These are phyloP conservation scores for chimpanzee (Pan troglodytes) DNA, from an alignment of 2,113 vertebrate genomes.

Conservation along the genomic window NHGRI_mPanTro3-v2.1_pri NC_072416.2:87873001-87873500, in stretches of 20 bases:
- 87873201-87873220: background rate
- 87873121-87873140: no score
- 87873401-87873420: background rate
- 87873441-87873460: background rate
- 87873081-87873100: no score
- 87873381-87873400: background rate
- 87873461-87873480: no score
- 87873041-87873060: no score
- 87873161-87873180: no score
- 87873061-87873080: no score
- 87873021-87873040: no score
- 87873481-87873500: background rate
- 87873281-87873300: background rate
- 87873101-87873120: no score
- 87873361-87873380: background rate
- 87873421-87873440: background rate
- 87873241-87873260: background rate
- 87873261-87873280: background rate
- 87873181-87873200: no score
- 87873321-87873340: background rate
- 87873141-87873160: no score
- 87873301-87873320: background rate
- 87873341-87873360: background rate
- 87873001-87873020: no score
- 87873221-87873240: accelerated